Percentiles rank a stretch among this genome's conserved stretches.
These are phyloP conservation scores for Agrochola circellaris DNA, from an alignment of 2,888 invertebrate species.

Conservation along the genomic window DNA sequence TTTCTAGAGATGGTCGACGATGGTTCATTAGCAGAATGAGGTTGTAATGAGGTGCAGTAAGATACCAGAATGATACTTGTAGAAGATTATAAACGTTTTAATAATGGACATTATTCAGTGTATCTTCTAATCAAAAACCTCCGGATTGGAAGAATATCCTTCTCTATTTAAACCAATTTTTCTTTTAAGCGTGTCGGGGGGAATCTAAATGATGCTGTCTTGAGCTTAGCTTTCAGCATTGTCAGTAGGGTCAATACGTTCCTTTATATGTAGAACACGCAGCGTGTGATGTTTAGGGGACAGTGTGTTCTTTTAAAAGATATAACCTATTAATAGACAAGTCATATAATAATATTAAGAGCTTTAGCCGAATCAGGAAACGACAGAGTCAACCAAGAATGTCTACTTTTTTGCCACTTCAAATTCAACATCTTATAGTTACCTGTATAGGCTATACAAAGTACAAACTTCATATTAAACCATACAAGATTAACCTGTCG, in stretches of 20 bases:
- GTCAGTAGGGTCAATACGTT: background rate
- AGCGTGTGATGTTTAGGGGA: background rate
- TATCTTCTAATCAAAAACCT: background rate
- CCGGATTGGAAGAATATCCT: too few species aligned
- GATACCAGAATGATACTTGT: slow-evolving; percentile 23
- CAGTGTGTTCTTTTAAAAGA: background rate
- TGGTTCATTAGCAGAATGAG: slow-evolving; percentile 42
- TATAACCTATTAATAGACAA: too few species aligned
- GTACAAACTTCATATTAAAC: slow-evolving; percentile 1
- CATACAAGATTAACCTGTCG: slow-evolving; percentile 47
- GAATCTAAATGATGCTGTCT: too few species aligned
- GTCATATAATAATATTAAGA: too few species aligned
- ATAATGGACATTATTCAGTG: background rate
- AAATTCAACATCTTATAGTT: background rate
- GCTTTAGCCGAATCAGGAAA: slow-evolving; percentile 10
- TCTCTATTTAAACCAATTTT: too few species aligned
- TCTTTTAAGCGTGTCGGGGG: too few species aligned
- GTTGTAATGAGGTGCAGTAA: slow-evolving; percentile 39
- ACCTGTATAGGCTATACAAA: background rate
- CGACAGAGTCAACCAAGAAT: background rate
- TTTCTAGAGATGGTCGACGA: slow-evolving; percentile 35
- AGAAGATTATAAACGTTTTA: background rate
- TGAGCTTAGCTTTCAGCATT: too few species aligned
- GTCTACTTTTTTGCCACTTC: background rate
- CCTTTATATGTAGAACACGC: background rate